Evolutionary conservation across 2,888 invertebrate species (phyloP).

Genomic region (Leptura quadrifasciata): DNA sequence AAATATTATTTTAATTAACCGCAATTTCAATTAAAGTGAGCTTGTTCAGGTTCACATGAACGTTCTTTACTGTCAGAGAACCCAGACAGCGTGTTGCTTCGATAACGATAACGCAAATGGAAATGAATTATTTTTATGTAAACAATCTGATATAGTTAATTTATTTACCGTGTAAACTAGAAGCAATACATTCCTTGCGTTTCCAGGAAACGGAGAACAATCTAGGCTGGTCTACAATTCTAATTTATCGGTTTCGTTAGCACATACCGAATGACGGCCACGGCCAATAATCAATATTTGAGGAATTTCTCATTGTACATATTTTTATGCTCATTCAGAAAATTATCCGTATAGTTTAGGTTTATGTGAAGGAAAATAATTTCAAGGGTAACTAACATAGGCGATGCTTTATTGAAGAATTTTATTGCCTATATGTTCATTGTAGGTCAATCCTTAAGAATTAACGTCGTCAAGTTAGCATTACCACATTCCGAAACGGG

Average conservation of each 20-base stretch:
- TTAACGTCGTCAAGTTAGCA: too few species aligned
- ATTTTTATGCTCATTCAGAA: not conserved
- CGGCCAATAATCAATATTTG: slow-evolving; percentile 22
- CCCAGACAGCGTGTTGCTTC: slow-evolving; percentile 6
- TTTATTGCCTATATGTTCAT: too few species aligned
- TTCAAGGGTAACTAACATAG: too few species aligned
- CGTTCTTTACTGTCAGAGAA: not conserved
- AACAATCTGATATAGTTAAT: slow-evolving; percentile 25
- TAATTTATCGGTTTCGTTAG: slow-evolving; percentile 12
- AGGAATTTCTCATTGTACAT: slow-evolving; percentile 18
- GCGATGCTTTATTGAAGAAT: too few species aligned
- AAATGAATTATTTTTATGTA: slow-evolving; percentile 15
- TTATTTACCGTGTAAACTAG: slow-evolving; percentile 20
- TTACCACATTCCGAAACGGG: too few species aligned
- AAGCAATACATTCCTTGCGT: slow-evolving; percentile 11
- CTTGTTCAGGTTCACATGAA: not conserved
- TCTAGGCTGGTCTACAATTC: slow-evolving; percentile 7
- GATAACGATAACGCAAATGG: slow-evolving; percentile 21
- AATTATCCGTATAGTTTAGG: not conserved
- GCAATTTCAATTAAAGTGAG: not conserved
- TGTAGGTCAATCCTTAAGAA: too few species aligned
- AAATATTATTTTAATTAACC: not conserved
- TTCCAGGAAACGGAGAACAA: slow-evolving; percentile 17
- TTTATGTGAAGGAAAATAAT: too few species aligned
- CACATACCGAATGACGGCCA: slow-evolving; percentile 17